Evolutionary conservation across 2,113 vertebrate genomes (phyloP).

Genomic region (Zootoca vivipara): DNA sequence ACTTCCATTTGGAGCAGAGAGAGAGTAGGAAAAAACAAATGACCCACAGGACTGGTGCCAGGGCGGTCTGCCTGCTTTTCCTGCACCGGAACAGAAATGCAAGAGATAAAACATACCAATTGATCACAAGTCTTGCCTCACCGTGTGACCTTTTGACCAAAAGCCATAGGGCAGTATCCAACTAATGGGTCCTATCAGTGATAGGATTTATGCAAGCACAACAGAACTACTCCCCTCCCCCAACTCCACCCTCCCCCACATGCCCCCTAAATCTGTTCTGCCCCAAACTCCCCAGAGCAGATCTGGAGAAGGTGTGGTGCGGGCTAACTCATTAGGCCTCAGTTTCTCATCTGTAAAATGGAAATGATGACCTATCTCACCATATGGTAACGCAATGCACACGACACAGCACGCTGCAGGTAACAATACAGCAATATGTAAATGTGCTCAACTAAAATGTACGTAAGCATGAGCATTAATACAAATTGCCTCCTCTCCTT

Average conservation of each 20-base stretch:
- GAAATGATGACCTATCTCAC: neutral
- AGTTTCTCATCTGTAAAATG: neutral
- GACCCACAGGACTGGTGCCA: neutral
- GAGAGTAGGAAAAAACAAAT: neutral
- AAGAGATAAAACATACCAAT: too few relatives aligned
- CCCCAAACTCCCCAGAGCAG: too few relatives aligned
- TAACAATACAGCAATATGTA: neutral
- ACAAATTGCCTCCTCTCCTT: neutral
- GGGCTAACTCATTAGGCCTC: too few relatives aligned
- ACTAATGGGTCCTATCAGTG: too few relatives aligned
- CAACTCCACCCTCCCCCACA: too few relatives aligned
- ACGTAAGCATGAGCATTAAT: neutral
- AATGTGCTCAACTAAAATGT: neutral
- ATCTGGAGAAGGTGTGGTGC: too few relatives aligned
- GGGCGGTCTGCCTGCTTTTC: neutral
- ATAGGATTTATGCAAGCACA: too few relatives aligned
- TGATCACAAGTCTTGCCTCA: neutral
- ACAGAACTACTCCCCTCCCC: too few relatives aligned
- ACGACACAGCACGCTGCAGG: neutral
- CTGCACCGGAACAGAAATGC: neutral
- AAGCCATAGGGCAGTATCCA: too few relatives aligned
- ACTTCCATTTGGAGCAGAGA: neutral
- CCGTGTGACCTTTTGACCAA: neutral
- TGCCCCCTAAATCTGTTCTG: too few relatives aligned
- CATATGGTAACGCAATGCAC: neutral